phyloP scores from a whole-genome alignment of 1,140 invertebrate species.

The Drosophila pachea region DNA sequence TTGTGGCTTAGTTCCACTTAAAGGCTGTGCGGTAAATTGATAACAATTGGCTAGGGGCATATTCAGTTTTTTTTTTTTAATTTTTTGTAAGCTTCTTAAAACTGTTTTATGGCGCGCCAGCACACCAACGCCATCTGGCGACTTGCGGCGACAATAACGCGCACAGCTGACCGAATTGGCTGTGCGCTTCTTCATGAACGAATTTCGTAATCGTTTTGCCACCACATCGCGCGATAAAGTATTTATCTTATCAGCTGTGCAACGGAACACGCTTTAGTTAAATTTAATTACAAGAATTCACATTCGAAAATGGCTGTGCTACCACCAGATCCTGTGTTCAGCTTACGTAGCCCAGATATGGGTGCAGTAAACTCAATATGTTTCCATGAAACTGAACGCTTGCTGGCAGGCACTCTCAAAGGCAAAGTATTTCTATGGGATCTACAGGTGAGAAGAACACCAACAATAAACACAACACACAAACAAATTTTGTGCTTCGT shows the following conservation, averaged over 20 bases:
- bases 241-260: constrained; percentile 37
- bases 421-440: constrained; percentile 86
- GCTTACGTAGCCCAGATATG: constrained; percentile 84
- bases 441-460: constrained; percentile 81
- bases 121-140: constrained; percentile 10
- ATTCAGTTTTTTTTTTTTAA: constrained; percentile 6
- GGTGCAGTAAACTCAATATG: constrained; percentile 83
- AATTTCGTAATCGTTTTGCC: constrained; percentile 1
- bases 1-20: constrained; percentile 35
- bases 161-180: not conserved
- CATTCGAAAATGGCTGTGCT: constrained; percentile 80
- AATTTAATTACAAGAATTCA: constrained; percentile 22
- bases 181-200: not conserved
- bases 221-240: constrained; percentile 18
- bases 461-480: constrained; percentile 1
- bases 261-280: constrained; percentile 23
- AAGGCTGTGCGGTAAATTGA: constrained; percentile 18
- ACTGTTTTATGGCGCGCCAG: constrained; percentile 2
- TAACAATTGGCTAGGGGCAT: constrained; percentile 21
- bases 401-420: constrained; percentile 84
- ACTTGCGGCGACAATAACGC: not conserved
- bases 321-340: constrained; percentile 84
- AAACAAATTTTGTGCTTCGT: constrained; percentile 8
- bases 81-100: constrained; percentile 16
- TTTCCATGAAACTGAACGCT: constrained; percentile 83